A percentile compares a stretch with the other conserved stretches of the same genome.
Conservation (phyloP, 2,888 invertebrate species). For the Drosophila robusta region DNA sequence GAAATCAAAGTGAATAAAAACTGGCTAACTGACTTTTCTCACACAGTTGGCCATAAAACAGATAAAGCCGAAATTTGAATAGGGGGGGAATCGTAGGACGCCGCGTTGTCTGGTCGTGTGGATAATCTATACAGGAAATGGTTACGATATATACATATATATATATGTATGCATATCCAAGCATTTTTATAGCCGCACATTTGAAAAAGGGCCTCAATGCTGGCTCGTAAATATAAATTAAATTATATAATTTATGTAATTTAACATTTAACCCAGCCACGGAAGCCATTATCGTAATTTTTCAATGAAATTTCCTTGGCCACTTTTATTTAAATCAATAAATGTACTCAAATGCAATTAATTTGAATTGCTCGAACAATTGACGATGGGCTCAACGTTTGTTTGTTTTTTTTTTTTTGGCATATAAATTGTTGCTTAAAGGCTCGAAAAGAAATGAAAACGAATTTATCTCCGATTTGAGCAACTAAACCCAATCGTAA, state of each 20-base stretch:
- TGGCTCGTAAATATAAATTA: conserved; percentile 74
- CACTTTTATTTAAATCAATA: conserved; percentile 59
- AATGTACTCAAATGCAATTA: conserved; percentile 48
- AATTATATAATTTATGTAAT: conserved; percentile 77
- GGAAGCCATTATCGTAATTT: conserved; percentile 77
- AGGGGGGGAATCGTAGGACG: conserved; percentile 49
- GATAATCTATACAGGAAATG: conserved; percentile 66
- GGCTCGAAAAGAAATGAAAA: not conserved
- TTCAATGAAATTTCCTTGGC: conserved; percentile 29
- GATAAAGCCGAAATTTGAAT: conserved; percentile 74
- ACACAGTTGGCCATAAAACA: conserved; percentile 72
- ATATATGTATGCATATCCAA: too few species aligned
- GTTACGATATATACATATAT: conserved; percentile 49
- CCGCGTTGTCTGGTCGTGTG: conserved; percentile 60
- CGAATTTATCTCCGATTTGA: conserved; percentile 1
- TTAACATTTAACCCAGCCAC: conserved; percentile 59
- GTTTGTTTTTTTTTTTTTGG: not conserved
- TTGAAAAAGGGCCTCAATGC: conserved; percentile 24
- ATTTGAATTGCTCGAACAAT: conserved; percentile 55
- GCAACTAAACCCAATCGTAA: not conserved
- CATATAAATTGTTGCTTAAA: conserved; percentile 1
- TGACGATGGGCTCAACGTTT: conserved; percentile 27
- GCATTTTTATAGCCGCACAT: conserved; percentile 58
- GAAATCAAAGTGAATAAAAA: conserved; percentile 76
- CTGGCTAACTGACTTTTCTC: conserved; percentile 57